phyloP scores from a whole-genome alignment of 1,140 invertebrate genomes.

The Drosophila gunungcola region DNA sequence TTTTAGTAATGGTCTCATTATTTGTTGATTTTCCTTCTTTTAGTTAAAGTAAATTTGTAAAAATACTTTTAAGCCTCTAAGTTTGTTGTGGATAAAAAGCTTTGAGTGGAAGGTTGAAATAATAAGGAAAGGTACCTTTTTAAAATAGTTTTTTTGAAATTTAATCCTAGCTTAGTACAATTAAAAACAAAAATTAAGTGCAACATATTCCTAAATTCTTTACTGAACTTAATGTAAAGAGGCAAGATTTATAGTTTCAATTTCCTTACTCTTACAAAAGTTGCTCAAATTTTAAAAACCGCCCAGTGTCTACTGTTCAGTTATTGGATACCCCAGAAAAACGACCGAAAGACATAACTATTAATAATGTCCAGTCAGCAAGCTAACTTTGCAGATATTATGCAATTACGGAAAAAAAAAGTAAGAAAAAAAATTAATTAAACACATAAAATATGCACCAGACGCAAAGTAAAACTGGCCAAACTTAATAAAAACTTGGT shows the following conservation, averaged over 20 bases:
- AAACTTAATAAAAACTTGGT: conserved; percentile 72
- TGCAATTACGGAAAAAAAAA: conserved; percentile 49
- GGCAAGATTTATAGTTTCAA: background rate
- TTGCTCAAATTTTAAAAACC: conserved; percentile 15
- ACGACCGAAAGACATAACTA: conserved; percentile 17
- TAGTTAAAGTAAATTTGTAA: conserved; percentile 32
- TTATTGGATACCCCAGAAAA: conserved; percentile 17
- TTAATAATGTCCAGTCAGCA: conserved; percentile 53
- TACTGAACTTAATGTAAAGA: too few relatives aligned
- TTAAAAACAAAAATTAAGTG: too few relatives aligned
- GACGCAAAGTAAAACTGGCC: conserved; percentile 40
- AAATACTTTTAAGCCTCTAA: conserved; percentile 17
- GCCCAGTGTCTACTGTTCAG: conserved; percentile 31
- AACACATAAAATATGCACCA: conserved; percentile 75
- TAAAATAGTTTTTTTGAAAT: too few relatives aligned
- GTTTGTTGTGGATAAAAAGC: background rate
- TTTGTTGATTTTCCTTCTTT: conserved; percentile 30
- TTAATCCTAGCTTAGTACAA: too few relatives aligned
- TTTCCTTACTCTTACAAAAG: conserved; percentile 1
- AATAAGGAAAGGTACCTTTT: background rate
- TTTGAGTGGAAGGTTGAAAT: conserved; percentile 5
- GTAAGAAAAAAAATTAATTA: conserved; percentile 61
- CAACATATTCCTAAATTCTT: too few relatives aligned
- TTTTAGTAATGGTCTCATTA: conserved; percentile 58
- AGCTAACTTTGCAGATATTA: conserved; percentile 43